Conservation (phyloP, 2,113 vertebrate species). For the Struthidea cinerea region DNA sequence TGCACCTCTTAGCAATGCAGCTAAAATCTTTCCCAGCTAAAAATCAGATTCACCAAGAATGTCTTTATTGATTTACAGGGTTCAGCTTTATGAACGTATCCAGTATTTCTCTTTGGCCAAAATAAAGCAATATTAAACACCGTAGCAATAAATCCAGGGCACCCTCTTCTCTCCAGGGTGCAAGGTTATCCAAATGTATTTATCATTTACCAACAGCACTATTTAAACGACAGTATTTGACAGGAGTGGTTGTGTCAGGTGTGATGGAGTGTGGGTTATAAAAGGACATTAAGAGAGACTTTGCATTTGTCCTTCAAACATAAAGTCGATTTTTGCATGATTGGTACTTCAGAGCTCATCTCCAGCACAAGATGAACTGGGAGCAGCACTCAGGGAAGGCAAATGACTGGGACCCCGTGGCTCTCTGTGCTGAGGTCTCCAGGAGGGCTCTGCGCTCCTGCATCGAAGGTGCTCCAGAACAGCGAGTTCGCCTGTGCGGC, state of each 20-base stretch:
- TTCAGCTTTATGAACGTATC: conserved; percentile 64
- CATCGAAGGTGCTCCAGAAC: background rate
- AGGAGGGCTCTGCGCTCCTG: background rate
- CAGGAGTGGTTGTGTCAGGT: conserved; percentile 36
- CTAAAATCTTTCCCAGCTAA: background rate
- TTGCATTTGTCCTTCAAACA: conserved; percentile 67
- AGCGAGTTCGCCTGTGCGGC: accelerated
- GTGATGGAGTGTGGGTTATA: conserved; percentile 57
- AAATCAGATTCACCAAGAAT: background rate
- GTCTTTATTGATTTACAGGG: conserved; percentile 41
- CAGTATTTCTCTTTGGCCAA: conserved; percentile 53
- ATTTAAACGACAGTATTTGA: conserved; percentile 37
- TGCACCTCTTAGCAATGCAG: background rate
- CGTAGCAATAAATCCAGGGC: conserved; percentile 54
- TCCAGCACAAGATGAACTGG: background rate
- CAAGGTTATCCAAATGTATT: conserved; percentile 48
- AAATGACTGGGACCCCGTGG: background rate
- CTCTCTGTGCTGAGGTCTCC: background rate
- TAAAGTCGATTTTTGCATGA: conserved; percentile 62
- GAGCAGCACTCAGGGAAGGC: background rate
- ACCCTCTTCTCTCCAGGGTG: background rate
- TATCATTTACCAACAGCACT: conserved; percentile 56
- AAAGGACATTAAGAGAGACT: conserved; percentile 43
- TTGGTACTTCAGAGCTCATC: conserved; percentile 5
- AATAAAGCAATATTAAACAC: conserved; percentile 39